phyloP scores from a whole-genome alignment of 2,888 invertebrate genomes.

The Drosophila tripunctata region DNA sequence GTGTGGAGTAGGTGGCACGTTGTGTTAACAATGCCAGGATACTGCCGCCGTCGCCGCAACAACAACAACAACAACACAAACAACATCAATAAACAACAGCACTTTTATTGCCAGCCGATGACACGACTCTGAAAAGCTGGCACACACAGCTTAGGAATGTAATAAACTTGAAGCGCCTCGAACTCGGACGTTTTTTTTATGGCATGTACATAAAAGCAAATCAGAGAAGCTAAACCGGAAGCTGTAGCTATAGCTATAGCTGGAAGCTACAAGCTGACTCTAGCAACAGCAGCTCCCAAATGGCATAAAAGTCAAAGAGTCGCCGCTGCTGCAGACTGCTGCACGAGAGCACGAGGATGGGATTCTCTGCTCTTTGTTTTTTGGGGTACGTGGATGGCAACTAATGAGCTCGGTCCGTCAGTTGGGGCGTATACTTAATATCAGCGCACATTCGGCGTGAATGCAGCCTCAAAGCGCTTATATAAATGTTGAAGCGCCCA shows the following conservation, averaged over 20 bases:
- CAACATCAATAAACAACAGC: constrained; percentile 13
- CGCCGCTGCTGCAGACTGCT: constrained; percentile 16
- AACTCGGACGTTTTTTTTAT: constrained; percentile 61
- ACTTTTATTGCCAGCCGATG: constrained; percentile 66
- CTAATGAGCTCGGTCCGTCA: constrained; percentile 56
- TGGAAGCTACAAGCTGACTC: not conserved
- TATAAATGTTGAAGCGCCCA: constrained; percentile 58
- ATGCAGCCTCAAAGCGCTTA: constrained; percentile 55
- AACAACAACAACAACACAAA: constrained; percentile 8
- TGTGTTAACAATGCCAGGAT: constrained; percentile 11
- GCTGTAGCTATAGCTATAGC: not conserved
- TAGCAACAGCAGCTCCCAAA: constrained; percentile 8
- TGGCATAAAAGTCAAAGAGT: constrained; percentile 55
- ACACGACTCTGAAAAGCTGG: constrained; percentile 64
- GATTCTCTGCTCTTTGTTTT: not conserved
- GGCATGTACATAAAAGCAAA: constrained; percentile 71
- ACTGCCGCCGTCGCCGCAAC: no score
- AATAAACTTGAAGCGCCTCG: constrained; percentile 60
- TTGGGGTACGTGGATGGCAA: constrained; percentile 1
- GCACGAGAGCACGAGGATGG: not conserved
- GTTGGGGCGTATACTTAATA: constrained; percentile 66
- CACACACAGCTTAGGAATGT: constrained; percentile 62
- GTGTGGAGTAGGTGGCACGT: constrained; percentile 34
- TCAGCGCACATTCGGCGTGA: constrained; percentile 28
- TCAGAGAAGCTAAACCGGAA: constrained; percentile 39